Conservation (phyloP, 2,888 invertebrate species). For the Eupeodes luniger region DNA sequence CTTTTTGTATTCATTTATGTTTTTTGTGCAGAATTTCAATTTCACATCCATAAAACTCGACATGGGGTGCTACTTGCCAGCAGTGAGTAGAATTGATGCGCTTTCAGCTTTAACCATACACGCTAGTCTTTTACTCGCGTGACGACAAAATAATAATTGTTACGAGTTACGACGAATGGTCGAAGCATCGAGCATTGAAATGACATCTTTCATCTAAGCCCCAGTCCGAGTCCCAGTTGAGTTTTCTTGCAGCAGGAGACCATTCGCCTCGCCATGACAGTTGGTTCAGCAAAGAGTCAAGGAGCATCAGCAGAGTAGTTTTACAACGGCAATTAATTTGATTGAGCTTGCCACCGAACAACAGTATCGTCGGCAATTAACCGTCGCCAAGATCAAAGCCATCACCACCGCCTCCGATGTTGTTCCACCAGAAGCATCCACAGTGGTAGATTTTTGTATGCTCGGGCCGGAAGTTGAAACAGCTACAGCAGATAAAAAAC, state of each 20-base stretch:
- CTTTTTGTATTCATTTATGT: constrained; percentile 3
- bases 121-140: constrained; percentile 60
- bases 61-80: constrained; percentile 64
- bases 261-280: constrained; percentile 35
- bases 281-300: constrained; percentile 36
- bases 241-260: constrained; percentile 19
- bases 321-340: constrained; percentile 81
- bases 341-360: constrained; percentile 83
- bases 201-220: constrained; percentile 57
- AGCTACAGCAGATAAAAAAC: constrained; percentile 10
- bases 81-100: constrained; percentile 7
- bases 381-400: constrained; percentile 71
- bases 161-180: constrained; percentile 58
- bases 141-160: constrained; percentile 74
- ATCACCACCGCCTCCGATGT: constrained; percentile 42
- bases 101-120: constrained; percentile 5
- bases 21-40: constrained; percentile 59
- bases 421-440: constrained; percentile 16
- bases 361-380: constrained; percentile 73
- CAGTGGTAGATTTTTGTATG: neutral
- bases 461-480: neutral
- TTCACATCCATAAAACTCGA: constrained; percentile 67
- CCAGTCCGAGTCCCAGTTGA: constrained; percentile 3
- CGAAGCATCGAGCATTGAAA: constrained; percentile 47
- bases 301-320: constrained; percentile 60